phyloP scores from a whole-genome alignment of 1,140 invertebrate species.

The Drosophila elegans region DNA sequence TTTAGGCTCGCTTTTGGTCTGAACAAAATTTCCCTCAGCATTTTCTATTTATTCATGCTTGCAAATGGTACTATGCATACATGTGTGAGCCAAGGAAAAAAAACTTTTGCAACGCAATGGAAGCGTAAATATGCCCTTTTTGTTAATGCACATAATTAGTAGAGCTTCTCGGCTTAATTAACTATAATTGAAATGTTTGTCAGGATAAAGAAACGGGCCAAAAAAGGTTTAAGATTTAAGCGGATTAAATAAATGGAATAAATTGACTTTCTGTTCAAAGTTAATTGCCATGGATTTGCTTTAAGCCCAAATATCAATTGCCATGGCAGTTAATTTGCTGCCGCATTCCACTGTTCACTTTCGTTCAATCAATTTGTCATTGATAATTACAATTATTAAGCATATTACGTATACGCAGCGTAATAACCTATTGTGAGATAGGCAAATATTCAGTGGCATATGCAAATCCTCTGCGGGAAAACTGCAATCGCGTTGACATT shows the following conservation, averaged over 20 bases:
- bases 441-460: slow-evolving; percentile 38
- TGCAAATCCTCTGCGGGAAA: slow-evolving; percentile 41
- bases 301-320: neutral
- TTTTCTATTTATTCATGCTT: slow-evolving; percentile 45
- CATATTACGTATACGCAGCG: slow-evolving; percentile 46
- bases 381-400: slow-evolving; percentile 23
- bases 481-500: slow-evolving; percentile 44
- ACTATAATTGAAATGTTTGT: slow-evolving; percentile 26
- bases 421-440: slow-evolving; percentile 18
- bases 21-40: neutral
- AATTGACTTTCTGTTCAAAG: neutral
- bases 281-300: slow-evolving; percentile 17
- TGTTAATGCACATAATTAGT: slow-evolving; percentile 56
- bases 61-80: slow-evolving; percentile 29
- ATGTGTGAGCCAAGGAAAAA: slow-evolving; percentile 15
- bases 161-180: slow-evolving; percentile 37
- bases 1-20: neutral
- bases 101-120: slow-evolving; percentile 12
- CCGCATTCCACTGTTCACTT: slow-evolving; percentile 3
- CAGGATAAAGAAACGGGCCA: neutral
- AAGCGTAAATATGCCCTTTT: slow-evolving; percentile 35
- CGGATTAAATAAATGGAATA: neutral
- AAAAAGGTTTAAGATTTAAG: neutral
- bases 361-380: slow-evolving; percentile 30
- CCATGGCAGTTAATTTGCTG: slow-evolving; percentile 1